phyloP scores from a whole-genome alignment of 2,888 invertebrate genomes.

The Tenthredo livida region DNA sequence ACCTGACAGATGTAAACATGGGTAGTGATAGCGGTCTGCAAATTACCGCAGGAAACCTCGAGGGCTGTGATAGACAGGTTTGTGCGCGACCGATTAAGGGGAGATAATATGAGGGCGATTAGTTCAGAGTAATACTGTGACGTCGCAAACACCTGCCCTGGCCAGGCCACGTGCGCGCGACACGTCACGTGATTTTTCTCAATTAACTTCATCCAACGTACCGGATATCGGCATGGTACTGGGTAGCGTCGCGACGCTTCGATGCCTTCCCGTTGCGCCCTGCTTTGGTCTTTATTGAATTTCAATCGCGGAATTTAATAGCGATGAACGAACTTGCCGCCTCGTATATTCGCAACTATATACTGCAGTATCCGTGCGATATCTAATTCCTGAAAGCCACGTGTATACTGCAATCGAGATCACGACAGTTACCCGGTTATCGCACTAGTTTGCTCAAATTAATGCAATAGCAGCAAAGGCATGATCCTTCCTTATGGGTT shows the following conservation, averaged over 20 bases:
- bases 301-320: constrained; percentile 32
- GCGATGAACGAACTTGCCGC: constrained; percentile 40
- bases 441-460: background rate
- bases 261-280: constrained; percentile 22
- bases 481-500: background rate
- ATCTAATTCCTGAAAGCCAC: background rate
- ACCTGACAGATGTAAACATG: constrained; percentile 72
- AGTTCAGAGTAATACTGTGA: constrained; percentile 57
- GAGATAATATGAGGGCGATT: constrained; percentile 66
- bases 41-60: constrained; percentile 72
- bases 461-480: background rate
- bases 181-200: constrained; percentile 48
- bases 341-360: constrained; percentile 17
- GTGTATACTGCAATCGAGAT: background rate
- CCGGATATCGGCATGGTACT: constrained; percentile 34
- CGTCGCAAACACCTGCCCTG: constrained; percentile 44
- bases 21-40: constrained; percentile 71
- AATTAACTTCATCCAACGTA: constrained; percentile 47
- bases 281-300: constrained; percentile 41
- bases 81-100: constrained; percentile 63
- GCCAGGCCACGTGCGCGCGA: constrained; percentile 43
- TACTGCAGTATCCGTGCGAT: background rate
- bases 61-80: constrained; percentile 66
- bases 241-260: constrained; percentile 33
- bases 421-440: background rate